phyloP scores from a whole-genome alignment of 64 coral and sea anemone genomes.

The Montipora sp. region DNA sequence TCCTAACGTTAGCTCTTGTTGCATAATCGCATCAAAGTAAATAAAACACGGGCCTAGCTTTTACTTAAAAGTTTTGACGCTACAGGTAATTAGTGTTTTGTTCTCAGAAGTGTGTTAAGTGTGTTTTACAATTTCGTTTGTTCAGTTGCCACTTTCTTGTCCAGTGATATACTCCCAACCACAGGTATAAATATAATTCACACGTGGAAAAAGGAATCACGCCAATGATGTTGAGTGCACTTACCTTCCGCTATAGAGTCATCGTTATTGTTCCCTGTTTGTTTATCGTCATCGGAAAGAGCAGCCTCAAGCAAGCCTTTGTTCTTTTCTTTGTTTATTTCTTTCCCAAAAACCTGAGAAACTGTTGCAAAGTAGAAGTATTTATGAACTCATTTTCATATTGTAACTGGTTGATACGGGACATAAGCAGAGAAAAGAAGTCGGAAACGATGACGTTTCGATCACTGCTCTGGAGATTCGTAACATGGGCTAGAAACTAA shows the following conservation, averaged over 20 bases:
- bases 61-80: no score
- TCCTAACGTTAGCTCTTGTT: no score
- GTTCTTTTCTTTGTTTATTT: slow-evolving; percentile 46
- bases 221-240: no score
- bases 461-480: background rate
- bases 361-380: background rate
- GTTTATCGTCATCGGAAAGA: slow-evolving; percentile 8
- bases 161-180: background rate
- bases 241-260: slow-evolving; percentile 46
- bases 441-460: background rate
- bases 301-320: slow-evolving; percentile 30
- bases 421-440: background rate
- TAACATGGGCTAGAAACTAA: background rate
- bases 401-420: no score
- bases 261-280: background rate
- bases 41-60: no score
- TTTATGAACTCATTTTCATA: background rate
- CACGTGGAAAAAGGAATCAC: no score
- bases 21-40: no score
- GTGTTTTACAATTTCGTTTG: no score
- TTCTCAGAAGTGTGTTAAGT: no score
- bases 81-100: no score
- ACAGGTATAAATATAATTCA: no score
- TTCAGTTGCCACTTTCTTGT: no score
- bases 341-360: slow-evolving; percentile 5